A percentile compares a stretch with the other conserved stretches of the same genome.
phyloP scores from a whole-genome alignment of 2,888 invertebrate genomes.

The Petrolisthes cinctipes region DNA sequence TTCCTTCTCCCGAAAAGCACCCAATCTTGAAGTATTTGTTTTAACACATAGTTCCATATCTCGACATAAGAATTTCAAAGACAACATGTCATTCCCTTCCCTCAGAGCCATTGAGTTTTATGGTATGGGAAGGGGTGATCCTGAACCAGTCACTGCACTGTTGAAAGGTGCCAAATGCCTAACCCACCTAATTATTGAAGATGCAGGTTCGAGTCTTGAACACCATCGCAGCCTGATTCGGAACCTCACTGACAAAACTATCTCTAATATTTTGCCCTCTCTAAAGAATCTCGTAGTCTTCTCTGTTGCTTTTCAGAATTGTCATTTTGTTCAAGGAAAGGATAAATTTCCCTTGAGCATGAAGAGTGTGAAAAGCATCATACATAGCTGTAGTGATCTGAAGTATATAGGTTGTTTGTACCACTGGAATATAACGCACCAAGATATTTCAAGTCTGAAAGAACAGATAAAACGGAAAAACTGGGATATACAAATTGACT shows the following conservation, averaged over 20 bases:
- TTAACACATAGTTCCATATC: conserved; percentile 7
- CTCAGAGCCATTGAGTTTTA: neutral
- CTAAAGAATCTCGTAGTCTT: conserved; percentile 14
- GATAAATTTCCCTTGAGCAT: neutral
- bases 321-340: neutral
- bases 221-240: neutral
- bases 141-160: neutral
- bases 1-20: conserved; percentile 15
- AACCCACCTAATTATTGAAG: conserved; percentile 27
- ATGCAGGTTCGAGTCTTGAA: neutral
- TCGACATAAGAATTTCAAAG: conserved; percentile 11
- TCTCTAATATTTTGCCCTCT: conserved; percentile 8
- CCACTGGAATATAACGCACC: conserved; percentile 26
- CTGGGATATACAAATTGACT: conserved; percentile 18
- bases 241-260: neutral
- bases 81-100: conserved; percentile 15
- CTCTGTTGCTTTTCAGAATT: neutral
- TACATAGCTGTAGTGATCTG: conserved; percentile 13
- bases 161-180: conserved; percentile 19
- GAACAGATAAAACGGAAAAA: conserved; percentile 17
- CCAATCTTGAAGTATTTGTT: conserved; percentile 8
- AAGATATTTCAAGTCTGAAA: conserved; percentile 12
- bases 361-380: conserved; percentile 8
- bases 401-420: conserved; percentile 18
- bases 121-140: neutral